Percentiles rank a stretch among this genome's conserved stretches.
phyloP scores from a whole-genome alignment of 2,888 invertebrate genomes.

The Amphipyra berbera region DNA sequence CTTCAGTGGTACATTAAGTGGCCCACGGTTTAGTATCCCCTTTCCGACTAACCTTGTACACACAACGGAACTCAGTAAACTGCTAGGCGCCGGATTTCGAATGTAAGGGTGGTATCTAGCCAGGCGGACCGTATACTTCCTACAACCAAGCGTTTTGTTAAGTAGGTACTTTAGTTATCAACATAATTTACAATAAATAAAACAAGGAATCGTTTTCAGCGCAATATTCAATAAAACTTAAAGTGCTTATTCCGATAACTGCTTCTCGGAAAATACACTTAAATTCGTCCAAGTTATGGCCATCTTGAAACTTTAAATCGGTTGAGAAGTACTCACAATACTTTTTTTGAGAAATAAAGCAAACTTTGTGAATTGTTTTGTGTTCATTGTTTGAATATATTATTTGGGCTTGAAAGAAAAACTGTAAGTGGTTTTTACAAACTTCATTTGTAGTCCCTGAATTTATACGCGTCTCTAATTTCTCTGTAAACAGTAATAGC shows the following conservation, averaged over 20 bases:
- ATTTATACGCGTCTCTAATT: too few relatives aligned
- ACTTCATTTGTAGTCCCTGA: neutral
- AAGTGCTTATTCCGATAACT: conserved; percentile 53
- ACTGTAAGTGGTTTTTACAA: neutral
- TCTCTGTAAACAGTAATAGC: too few relatives aligned
- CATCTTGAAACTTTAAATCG: conserved; percentile 41
- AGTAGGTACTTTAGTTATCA: too few relatives aligned
- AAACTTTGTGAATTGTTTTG: conserved; percentile 22
- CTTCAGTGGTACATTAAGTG: too few relatives aligned
- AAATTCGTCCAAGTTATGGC: conserved; percentile 29
- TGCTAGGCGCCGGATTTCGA: too few relatives aligned
- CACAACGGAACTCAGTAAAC: too few relatives aligned
- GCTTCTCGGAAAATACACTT: conserved; percentile 6
- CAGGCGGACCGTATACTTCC: too few relatives aligned
- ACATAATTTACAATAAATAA: conserved; percentile 29
- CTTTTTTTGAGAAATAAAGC: conserved; percentile 20
- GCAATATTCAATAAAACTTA: conserved; percentile 45
- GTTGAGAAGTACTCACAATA: conserved; percentile 28
- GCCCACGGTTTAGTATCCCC: too few relatives aligned
- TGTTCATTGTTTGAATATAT: conserved; percentile 1
- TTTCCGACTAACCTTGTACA: too few relatives aligned
- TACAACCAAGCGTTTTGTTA: too few relatives aligned
- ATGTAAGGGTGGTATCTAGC: too few relatives aligned
- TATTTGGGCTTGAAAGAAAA: neutral
- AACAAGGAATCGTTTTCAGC: conserved; percentile 3